Base-by-base conservation (phyloP, 2,113 vertebrate species). In the Pygoscelis adeliae region DNA sequence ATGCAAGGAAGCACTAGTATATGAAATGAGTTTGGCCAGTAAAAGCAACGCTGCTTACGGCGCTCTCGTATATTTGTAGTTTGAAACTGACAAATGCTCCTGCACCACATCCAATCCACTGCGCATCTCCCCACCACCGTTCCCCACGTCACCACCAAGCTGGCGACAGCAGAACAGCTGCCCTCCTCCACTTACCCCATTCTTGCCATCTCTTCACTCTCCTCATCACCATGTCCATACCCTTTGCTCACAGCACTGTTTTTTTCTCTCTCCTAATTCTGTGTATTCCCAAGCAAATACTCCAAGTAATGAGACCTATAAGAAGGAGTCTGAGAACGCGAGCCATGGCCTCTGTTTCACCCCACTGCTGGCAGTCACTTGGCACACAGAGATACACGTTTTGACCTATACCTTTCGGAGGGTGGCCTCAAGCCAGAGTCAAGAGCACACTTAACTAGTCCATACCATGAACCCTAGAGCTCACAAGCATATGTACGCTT, bases 111-210 rank as follows among this genome's bases (percentile, higher is more conserved):
- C 74, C 46, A 67, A 17, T 29, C 47, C 29, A 18, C 40, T 30
- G 9, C 0, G 1, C 38, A 7, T 72, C 38, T 50, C 53, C 38
- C 83, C 55, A 47, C 14, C 15, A 7, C 44, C 1, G 1, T 22
- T 65, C 4, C 46, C 27, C n/a, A 8, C 0, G 2, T 25, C n/a
- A 61, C 19, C 52, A 72, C 32, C 25, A 50, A 30, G 23, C 17
- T 59, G 72, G 26, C 19, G 17, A 32, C 55, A 63, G 59, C 46
- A 34, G 17, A 81, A 61, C 32, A 80, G 34, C 17, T 32, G 40
- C 36, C 61, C 15, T 83, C 10, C 36, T 36, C n/a, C 16, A 9
- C 49, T 72, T 42, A 89, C 15, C 34, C 22, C 11, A 20, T 32
- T 77, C 32, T 26, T 77, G 44, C 55, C 1, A 2, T 17, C 18